These are phyloP conservation scores for Falco cherrug DNA, from an alignment of 2,797 vertebrate genomes.

Conservation along the genomic window DNA sequence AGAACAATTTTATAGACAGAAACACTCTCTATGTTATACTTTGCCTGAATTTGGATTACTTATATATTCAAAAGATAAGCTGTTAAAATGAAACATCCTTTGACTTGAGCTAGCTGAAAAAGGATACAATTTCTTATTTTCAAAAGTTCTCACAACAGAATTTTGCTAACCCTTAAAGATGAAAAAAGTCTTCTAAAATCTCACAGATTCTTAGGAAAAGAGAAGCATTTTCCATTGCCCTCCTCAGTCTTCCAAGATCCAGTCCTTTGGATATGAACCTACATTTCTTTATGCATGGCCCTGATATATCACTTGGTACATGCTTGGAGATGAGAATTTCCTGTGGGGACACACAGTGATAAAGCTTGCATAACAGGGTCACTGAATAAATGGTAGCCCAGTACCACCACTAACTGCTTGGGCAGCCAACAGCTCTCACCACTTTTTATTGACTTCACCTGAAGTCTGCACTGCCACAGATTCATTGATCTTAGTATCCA, in stretches of 20 bases:
- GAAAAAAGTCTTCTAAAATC: not conserved
- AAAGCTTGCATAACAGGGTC: not conserved
- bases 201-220: not conserved
- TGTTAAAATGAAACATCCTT: not conserved
- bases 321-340: not conserved
- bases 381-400: not conserved
- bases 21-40: not conserved
- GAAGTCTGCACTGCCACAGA: not conserved
- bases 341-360: not conserved
- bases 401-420: not conserved
- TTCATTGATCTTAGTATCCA: not conserved
- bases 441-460: not conserved
- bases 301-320: not conserved
- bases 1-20: not conserved
- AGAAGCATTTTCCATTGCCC: not conserved
- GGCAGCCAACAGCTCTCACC: not conserved
- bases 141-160: not conserved
- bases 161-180: not conserved
- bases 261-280: not conserved
- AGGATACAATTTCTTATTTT: not conserved
- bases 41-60: not conserved
- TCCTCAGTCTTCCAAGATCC: not conserved
- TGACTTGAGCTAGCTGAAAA: not conserved
- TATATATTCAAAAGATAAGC: not conserved
- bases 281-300: not conserved